These are phyloP conservation scores for Nerophis lumbriciformis DNA, from an alignment of 2,113 vertebrate genomes.

Conservation along the genomic window DNA sequence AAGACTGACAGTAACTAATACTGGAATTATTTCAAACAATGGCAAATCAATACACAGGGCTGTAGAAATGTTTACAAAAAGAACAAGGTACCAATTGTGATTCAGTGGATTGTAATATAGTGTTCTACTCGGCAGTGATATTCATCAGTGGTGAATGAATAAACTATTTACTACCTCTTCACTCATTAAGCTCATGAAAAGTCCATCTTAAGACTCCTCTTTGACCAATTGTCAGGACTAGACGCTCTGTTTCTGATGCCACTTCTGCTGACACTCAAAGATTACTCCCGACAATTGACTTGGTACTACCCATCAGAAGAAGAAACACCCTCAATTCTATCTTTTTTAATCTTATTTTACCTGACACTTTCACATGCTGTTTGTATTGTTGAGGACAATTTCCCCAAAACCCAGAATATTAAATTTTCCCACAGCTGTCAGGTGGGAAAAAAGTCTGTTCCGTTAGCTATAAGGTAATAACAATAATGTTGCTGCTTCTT, in stretches of 20 bases:
- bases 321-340: neutral
- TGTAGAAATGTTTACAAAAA: neutral
- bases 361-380: neutral
- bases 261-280: neutral
- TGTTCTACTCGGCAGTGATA: neutral
- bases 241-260: neutral
- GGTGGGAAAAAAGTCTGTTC: conserved; percentile 23
- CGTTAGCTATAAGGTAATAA: conserved; percentile 10
- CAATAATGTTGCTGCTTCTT: conserved; percentile 34
- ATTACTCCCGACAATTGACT: neutral
- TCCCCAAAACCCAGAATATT: conserved; percentile 27
- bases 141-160: no score
- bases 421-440: conserved; percentile 11
- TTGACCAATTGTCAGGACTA: neutral
- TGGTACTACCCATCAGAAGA: neutral
- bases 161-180: no score
- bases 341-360: neutral
- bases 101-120: neutral
- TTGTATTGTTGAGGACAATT: conserved; percentile 11
- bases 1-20: conserved; percentile 2
- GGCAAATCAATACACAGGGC: neutral
- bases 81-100: neutral
- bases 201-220: no score
- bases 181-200: no score
- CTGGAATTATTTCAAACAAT: conserved; percentile 17